A percentile compares a stretch with the other conserved stretches of the same genome.
Evolutionary conservation across 2,888 invertebrate genomes (phyloP).

Genomic region (Xestia sexstrigata): DNA sequence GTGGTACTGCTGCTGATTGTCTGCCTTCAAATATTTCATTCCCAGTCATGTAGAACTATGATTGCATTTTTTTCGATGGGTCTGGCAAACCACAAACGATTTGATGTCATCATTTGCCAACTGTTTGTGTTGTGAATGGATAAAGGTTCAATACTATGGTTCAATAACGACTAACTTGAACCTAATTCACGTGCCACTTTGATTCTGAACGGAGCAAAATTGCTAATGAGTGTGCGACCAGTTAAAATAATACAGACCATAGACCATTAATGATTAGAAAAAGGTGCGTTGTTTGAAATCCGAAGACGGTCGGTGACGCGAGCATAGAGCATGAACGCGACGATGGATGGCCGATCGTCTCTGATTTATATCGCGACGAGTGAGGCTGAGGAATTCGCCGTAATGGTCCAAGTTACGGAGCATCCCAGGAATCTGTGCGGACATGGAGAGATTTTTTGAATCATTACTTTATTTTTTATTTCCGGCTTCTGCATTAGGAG

Average conservation of each 20-base stretch:
- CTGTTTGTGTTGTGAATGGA: not conserved
- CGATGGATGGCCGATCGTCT: constrained; percentile 56
- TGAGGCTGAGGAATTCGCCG: constrained; percentile 41
- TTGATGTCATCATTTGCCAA: not conserved
- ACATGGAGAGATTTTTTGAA: constrained; percentile 32
- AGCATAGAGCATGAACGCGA: constrained; percentile 53
- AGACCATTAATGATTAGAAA: constrained; percentile 25
- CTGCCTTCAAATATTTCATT: constrained; percentile 8
- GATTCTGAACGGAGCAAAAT: not conserved
- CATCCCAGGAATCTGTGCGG: constrained; percentile 38
- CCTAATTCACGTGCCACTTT: not conserved
- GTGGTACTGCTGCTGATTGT: not conserved
- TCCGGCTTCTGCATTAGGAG: not conserved
- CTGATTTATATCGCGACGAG: constrained; percentile 51
- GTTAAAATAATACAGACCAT: constrained; percentile 15
- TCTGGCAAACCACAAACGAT: not conserved
- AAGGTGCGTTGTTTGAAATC: constrained; percentile 30
- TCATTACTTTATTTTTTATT: constrained; percentile 31
- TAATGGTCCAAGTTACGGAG: constrained; percentile 45
- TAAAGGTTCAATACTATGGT: not conserved
- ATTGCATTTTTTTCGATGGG: not conserved
- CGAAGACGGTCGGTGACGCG: constrained; percentile 44
- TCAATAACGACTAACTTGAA: not conserved
- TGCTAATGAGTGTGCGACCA: constrained; percentile 14
- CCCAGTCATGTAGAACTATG: not conserved